Conservation (phyloP, 2,888 invertebrate genomes). For the Parasteatoda lunata region DNA sequence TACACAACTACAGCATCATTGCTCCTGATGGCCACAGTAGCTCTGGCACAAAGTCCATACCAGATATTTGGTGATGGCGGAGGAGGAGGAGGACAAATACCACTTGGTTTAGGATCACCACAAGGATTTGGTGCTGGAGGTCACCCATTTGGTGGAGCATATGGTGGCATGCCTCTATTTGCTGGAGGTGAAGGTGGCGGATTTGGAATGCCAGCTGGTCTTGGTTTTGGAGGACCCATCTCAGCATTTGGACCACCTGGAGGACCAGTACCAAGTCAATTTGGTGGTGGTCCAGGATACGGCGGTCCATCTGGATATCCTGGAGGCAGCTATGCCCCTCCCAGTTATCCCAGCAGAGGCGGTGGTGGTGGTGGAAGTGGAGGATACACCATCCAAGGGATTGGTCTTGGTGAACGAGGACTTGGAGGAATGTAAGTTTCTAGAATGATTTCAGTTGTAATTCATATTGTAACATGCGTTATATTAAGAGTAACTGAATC, state of each 20-base stretch:
- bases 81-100: slow-evolving; percentile 34
- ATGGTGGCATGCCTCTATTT: slow-evolving; percentile 36
- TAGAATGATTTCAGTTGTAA: not conserved
- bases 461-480: not conserved
- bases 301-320: slow-evolving; percentile 35
- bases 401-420: slow-evolving; percentile 18
- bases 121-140: slow-evolving; percentile 21
- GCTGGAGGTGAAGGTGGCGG: slow-evolving; percentile 26
- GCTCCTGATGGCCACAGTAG: slow-evolving; percentile 13
- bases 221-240: not conserved
- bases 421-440: slow-evolving; percentile 47
- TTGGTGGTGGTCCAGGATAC: slow-evolving; percentile 21
- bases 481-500: not conserved
- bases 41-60: slow-evolving; percentile 20
- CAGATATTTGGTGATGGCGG: slow-evolving; percentile 39
- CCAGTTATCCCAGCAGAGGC: slow-evolving; percentile 18
- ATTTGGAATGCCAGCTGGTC: slow-evolving; percentile 18
- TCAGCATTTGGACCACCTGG: slow-evolving; percentile 17
- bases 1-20: slow-evolving; percentile 30
- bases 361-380: slow-evolving; percentile 16
- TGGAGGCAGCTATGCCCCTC: not conserved
- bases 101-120: slow-evolving; percentile 25
- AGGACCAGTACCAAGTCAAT: slow-evolving; percentile 7
- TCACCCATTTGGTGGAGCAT: slow-evolving; percentile 37
- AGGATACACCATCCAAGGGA: slow-evolving; percentile 31